Evolutionary conservation across 64 coral and sea anemone species (phyloP).

Genomic region (Hydrozoanthus tunicans): DNA sequence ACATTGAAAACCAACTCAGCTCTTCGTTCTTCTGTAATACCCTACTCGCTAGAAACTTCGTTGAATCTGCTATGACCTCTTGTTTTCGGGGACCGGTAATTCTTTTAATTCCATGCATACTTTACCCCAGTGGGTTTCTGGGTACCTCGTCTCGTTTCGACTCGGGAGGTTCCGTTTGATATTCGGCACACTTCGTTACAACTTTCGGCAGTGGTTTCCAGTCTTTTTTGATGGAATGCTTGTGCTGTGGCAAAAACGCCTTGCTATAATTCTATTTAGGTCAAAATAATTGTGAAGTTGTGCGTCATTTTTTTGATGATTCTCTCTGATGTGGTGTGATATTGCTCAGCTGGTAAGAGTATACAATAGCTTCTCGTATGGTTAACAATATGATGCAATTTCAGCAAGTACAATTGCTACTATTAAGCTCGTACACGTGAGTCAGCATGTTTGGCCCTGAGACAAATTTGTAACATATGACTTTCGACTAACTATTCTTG

Average conservation of each 20-base stretch:
- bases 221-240: not conserved
- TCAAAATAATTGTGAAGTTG: not conserved
- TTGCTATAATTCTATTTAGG: not conserved
- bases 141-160: not conserved
- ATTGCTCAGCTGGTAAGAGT: not conserved
- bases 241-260: not conserved
- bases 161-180: conserved; percentile 21
- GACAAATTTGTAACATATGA: no score
- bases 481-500: no score
- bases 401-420: no score
- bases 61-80: not conserved
- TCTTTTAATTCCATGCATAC: conserved; percentile 38
- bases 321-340: not conserved
- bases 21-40: not conserved
- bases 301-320: not conserved
- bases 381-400: no score
- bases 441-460: no score
- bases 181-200: not conserved
- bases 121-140: not conserved
- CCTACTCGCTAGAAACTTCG: conserved; percentile 19
- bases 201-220: not conserved
- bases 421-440: no score
- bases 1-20: not conserved
- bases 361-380: no score
- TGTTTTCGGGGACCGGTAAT: not conserved